Conservation (phyloP, 2,888 invertebrate genomes). For the Mythimna ferrago region DNA sequence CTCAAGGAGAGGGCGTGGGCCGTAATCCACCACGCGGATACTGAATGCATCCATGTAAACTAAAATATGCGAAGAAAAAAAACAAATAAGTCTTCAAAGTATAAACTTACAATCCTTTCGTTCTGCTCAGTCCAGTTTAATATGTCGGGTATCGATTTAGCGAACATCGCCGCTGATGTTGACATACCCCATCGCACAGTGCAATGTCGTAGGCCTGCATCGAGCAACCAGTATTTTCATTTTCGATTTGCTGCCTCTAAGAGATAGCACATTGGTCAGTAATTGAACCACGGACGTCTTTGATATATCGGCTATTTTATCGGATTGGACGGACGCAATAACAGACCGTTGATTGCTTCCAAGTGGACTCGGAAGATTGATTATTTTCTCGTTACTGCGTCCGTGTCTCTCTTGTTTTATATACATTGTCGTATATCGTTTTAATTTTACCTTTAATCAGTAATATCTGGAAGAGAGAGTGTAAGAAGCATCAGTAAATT, state of each 20-base stretch:
- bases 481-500: background rate
- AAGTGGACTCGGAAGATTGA: constrained; percentile 89
- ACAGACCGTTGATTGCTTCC: constrained; percentile 90
- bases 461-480: constrained; percentile 22
- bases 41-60: background rate
- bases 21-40: no score
- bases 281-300: constrained; percentile 89
- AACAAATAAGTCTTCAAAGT: background rate
- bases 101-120: constrained; percentile 13
- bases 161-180: constrained; percentile 71
- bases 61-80: background rate
- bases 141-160: constrained; percentile 65
- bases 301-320: constrained; percentile 90
- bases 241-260: constrained; percentile 85
- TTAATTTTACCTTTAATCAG: constrained; percentile 53
- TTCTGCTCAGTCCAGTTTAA: constrained; percentile 32
- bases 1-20: no score
- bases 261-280: constrained; percentile 87
- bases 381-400: constrained; percentile 87
- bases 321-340: constrained; percentile 90
- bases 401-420: constrained; percentile 80
- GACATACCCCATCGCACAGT: constrained; percentile 73
- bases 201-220: constrained; percentile 75
- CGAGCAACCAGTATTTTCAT: constrained; percentile 76
- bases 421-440: constrained; percentile 62